These are phyloP conservation scores for Andinoacara biseriatus DNA, from an alignment of 2,113 vertebrate species.

Conservation along the genomic window DNA sequence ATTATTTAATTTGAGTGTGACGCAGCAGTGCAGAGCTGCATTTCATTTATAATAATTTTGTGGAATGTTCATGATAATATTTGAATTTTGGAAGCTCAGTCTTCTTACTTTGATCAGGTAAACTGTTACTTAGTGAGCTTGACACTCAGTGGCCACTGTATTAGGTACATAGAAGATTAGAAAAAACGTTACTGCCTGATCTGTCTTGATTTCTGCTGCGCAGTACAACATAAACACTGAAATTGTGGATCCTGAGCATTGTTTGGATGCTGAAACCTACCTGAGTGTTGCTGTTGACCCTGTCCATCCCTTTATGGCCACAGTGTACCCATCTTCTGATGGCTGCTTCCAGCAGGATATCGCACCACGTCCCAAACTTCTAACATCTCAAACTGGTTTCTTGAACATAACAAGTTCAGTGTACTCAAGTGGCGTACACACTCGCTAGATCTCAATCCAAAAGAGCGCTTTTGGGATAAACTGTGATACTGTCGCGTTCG, in stretches of 20 bases:
- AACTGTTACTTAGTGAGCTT: conserved; percentile 2
- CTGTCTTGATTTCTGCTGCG: not conserved
- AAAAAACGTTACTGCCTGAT: not conserved
- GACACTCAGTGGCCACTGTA: not conserved
- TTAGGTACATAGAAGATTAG: not conserved
- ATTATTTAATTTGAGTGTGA: not conserved
- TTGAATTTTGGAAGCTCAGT: conserved; percentile 1
- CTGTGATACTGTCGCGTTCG: not conserved
- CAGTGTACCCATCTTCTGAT: too few relatives aligned
- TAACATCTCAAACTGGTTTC: not conserved
- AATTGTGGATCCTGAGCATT: not conserved
- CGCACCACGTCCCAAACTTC: not conserved
- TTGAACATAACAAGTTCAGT: not conserved
- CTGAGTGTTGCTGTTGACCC: not conserved
- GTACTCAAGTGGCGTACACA: too few relatives aligned
- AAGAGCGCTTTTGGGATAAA: not conserved
- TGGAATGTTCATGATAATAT: not conserved
- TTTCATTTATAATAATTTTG: not conserved
- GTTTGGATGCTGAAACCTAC: too few relatives aligned
- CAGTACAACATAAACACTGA: not conserved
- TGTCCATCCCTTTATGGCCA: not conserved
- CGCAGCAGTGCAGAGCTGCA: not conserved
- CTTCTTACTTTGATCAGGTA: not conserved
- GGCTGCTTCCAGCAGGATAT: too few relatives aligned
- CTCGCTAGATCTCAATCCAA: too few relatives aligned